Evolutionary conservation across 2,797 vertebrate species (phyloP), one percentile per base, ranked within the genome.

Genomic region (Microctenopoma steveboyesi): DNA sequence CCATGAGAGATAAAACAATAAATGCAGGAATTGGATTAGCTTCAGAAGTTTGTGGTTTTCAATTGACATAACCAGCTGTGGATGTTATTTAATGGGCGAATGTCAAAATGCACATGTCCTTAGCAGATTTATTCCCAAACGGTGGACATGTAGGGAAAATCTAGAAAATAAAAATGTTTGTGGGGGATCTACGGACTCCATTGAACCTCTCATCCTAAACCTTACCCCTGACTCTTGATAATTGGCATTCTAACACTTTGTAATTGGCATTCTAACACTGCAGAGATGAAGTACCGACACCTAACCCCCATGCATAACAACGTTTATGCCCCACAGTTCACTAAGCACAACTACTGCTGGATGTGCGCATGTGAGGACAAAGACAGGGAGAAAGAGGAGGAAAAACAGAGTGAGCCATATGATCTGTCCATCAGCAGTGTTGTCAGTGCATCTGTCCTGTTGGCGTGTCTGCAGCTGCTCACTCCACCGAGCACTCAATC

Each of bases 401-500:
- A 48, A 57, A 77, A 74, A 72, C 49, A n/a, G 35, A 70, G 64
- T 79, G 66, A 60, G 61, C 76, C 81, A 76, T 79, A 75, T 54
- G 69, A 88, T 84, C 84, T 74, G 82, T 86, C 84, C 71, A 55
- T 88, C 86, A 85, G 76, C 58, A 16, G 74, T 59, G 16, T 65
- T 62, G 77, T 80, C 65, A 4, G 75, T 62, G 71, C 75, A 65
- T 88, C 87, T 83, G 71, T 84, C 72, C 69, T 74, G 72, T 64
- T 51, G 65, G 59, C 62, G 83, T 64, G 33, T 81, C 72, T 84
- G 61, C 67, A 65, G 70, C 76, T 78, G 79, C 78, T 89, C 89
- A 85, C 90, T 86, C 86, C 82, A 71, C 80, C 74, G 87, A 84
- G 84, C 81, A 58, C 85, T 89, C 89, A 88, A 88, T 90, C 86